Evolutionary conservation across 2,888 invertebrate species (phyloP).

Genomic region (Megamerina dolium): DNA sequence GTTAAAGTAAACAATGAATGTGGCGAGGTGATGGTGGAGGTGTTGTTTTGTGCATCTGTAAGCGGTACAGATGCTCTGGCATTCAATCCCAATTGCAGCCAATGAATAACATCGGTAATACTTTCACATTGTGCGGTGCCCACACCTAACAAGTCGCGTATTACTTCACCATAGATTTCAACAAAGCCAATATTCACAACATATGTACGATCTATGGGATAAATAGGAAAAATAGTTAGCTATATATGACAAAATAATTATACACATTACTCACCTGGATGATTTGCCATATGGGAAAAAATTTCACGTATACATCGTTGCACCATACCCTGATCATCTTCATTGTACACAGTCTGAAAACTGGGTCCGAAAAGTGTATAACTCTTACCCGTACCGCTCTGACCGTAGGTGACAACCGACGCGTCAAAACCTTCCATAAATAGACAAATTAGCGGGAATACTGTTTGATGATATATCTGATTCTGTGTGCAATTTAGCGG

Average conservation of each 20-base stretch:
- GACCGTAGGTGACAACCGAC: slow-evolving; percentile 66
- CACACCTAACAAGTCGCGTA: slow-evolving; percentile 55
- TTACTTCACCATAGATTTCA: slow-evolving; percentile 64
- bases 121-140: slow-evolving; percentile 56
- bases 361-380: slow-evolving; percentile 69
- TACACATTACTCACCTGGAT: slow-evolving; percentile 40
- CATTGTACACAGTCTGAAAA: slow-evolving; percentile 56
- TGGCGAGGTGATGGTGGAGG: slow-evolving; percentile 10
- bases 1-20: slow-evolving; percentile 69
- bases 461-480: slow-evolving; percentile 59
- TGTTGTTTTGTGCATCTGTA: slow-evolving; percentile 44
- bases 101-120: slow-evolving; percentile 65
- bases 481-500: slow-evolving; percentile 60
- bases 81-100: slow-evolving; percentile 61
- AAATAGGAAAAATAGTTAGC: not conserved
- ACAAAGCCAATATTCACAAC: slow-evolving; percentile 67
- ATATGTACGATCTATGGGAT: slow-evolving; percentile 61
- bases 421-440: slow-evolving; percentile 70
- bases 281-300: slow-evolving; percentile 60
- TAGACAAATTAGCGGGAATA: slow-evolving; percentile 61
- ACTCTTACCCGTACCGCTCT: slow-evolving; percentile 63
- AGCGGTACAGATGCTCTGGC: slow-evolving; percentile 45
- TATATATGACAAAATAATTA: too few species aligned
- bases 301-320: slow-evolving; percentile 67
- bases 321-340: slow-evolving; percentile 62